A percentile compares a stretch with the other conserved stretches of the same genome.
Evolutionary conservation across 2,113 vertebrate species (phyloP).

Genomic region (Rousettus leschenaultii): DNA sequence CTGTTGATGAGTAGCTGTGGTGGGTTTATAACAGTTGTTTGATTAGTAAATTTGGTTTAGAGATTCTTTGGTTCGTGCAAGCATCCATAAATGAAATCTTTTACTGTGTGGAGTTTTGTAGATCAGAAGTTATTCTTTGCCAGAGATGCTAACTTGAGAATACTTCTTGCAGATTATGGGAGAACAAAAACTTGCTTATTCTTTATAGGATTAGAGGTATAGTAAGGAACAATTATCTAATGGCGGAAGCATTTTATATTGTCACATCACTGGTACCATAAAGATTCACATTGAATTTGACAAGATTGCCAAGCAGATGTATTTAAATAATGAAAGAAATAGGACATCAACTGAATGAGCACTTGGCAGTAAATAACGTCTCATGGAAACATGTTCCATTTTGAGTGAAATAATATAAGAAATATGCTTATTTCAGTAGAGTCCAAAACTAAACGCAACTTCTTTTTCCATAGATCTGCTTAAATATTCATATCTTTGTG

Average conservation of each 20-base stretch:
- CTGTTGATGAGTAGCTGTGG: not conserved
- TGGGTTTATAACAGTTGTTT: not conserved
- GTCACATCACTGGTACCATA: constrained; percentile 41
- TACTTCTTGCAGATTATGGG: constrained; percentile 18
- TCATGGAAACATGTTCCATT: constrained; percentile 52
- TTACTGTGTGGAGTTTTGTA: constrained; percentile 8
- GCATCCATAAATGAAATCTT: constrained; percentile 30
- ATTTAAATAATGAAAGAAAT: constrained; percentile 58
- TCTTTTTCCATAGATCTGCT: not conserved
- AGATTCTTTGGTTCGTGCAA: constrained; percentile 36
- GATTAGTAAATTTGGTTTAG: constrained; percentile 43
- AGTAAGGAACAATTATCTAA: constrained; percentile 29
- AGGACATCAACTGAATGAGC: not conserved
- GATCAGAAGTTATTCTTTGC: constrained; percentile 16
- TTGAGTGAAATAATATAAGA: not conserved
- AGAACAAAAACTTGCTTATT: constrained; percentile 27
- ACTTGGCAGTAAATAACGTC: constrained; percentile 55
- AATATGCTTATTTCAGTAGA: not conserved
- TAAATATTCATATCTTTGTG: not conserved
- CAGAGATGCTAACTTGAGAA: constrained; percentile 13
- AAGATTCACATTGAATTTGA: constrained; percentile 57
- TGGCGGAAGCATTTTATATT: constrained; percentile 53
- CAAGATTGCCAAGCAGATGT: constrained; percentile 60
- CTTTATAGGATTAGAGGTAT: constrained; percentile 37
- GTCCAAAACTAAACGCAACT: not conserved